phyloP scores from a whole-genome alignment of 2,113 vertebrate species.

The Amblyornis subalaris region DNA sequence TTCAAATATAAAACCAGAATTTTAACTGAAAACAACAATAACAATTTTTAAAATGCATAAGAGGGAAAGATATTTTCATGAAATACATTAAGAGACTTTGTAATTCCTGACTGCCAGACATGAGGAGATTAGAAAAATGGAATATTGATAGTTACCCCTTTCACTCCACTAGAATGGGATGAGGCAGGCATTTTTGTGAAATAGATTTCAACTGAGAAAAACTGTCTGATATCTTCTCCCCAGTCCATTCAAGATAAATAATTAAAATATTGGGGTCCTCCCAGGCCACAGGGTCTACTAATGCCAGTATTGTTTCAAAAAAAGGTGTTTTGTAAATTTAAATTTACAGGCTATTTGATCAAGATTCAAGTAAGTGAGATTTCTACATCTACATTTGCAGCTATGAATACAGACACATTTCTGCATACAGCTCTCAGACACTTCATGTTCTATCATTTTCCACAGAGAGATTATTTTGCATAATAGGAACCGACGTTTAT shows the following conservation, averaged over 20 bases:
- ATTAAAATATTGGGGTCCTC: background rate
- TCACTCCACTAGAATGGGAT: background rate
- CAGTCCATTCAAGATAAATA: background rate
- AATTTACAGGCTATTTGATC: background rate
- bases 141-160: background rate
- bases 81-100: background rate
- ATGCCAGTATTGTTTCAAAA: background rate
- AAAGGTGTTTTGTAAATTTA: background rate
- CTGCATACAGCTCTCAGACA: background rate
- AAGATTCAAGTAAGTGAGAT: background rate
- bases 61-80: background rate
- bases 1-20: background rate
- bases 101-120: background rate
- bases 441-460: background rate
- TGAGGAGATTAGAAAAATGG: background rate
- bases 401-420: background rate
- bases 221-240: background rate
- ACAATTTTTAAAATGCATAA: background rate
- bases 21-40: background rate
- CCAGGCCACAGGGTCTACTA: background rate
- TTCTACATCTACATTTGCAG: background rate
- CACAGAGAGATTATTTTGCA: background rate
- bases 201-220: background rate
- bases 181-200: background rate
- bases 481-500: background rate